Base-by-base conservation (phyloP, 2,797 vertebrate genomes). In the Aplochiton taeniatus region DNA sequence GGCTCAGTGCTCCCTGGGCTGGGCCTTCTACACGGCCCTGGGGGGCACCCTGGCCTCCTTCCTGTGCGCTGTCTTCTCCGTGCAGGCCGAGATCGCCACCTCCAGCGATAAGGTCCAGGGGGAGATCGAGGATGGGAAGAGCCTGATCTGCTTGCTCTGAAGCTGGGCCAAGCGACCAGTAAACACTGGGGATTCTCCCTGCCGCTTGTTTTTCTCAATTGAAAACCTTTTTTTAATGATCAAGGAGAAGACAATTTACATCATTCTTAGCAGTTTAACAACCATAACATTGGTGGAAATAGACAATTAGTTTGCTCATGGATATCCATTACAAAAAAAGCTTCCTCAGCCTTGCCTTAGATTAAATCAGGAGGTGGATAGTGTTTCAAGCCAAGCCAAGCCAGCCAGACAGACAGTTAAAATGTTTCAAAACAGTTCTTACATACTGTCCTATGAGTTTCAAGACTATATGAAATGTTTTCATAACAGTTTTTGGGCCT, bases 21-120 rank as follows among this genome's bases (percentile, higher is more conserved):
- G 97, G 97, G 96, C 95, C 65, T 98, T 99, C 86, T 99, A 99
- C 69, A 92, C 96, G 0, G 96, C 97, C 0, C 95, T 97, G 0
- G 97, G 96, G 11, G 96, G 95, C 61, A 97, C 94, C 0, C 83
- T 96, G 77, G 91, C 94, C 44, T 93, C 96, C 0, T 99, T 99
- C 88, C 83, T 97, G 86, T 97, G 97, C 13, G 94, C 97, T 0
- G 92, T 98, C 81, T 91, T 99, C 88, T 99, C 97, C 0, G 96
- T 96, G 0, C 97, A 98, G 85, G 97, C 97, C 14, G 97, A 98
- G 87, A 96, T 98, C 0, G 97, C 97, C 76, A 98, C 97, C 42
- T 98, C 97, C 80, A 95, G 96, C 51, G 97, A 98, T 82, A 97
- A 96, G 87, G 97, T 98, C 48, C 96, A 98, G 80, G 96, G 98